Conservation (phyloP, 2,113 vertebrate species). For the Ploceus nigricollis region DNA sequence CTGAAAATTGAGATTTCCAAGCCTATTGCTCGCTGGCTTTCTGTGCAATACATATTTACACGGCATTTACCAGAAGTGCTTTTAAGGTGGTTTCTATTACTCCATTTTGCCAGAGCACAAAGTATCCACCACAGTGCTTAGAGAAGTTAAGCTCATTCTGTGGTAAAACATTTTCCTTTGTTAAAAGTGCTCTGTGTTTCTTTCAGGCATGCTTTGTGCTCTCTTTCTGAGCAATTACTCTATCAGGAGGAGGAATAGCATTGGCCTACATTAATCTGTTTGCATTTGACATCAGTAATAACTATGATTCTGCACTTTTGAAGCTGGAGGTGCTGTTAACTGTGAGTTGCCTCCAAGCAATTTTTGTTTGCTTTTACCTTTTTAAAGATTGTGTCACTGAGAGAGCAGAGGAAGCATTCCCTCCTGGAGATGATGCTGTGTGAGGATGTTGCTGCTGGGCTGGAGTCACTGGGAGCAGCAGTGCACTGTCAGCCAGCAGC, state of each 20-base stretch:
- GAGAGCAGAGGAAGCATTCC: neutral
- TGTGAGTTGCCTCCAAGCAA: neutral
- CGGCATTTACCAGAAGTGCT: neutral
- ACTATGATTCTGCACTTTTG: neutral
- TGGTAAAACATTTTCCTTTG: neutral
- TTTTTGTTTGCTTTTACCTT: neutral
- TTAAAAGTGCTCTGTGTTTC: neutral
- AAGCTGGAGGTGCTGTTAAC: neutral
- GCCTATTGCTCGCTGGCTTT: neutral
- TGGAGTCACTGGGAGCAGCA: neutral
- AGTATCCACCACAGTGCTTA: neutral
- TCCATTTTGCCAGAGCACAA: neutral
- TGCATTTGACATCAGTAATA: neutral
- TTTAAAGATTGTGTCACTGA: neutral
- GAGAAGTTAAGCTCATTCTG: neutral
- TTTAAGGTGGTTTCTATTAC: neutral
- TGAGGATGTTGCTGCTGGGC: neutral
- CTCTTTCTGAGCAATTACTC: neutral
- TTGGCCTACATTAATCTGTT: neutral
- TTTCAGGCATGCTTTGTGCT: neutral
- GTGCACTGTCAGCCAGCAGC: neutral
- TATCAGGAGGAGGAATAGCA: neutral
- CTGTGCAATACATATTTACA: neutral
- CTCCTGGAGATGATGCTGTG: neutral
- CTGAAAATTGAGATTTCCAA: neutral